Conservation (phyloP, 2,888 invertebrate species). For the Eupelmus urozonus region DNA sequence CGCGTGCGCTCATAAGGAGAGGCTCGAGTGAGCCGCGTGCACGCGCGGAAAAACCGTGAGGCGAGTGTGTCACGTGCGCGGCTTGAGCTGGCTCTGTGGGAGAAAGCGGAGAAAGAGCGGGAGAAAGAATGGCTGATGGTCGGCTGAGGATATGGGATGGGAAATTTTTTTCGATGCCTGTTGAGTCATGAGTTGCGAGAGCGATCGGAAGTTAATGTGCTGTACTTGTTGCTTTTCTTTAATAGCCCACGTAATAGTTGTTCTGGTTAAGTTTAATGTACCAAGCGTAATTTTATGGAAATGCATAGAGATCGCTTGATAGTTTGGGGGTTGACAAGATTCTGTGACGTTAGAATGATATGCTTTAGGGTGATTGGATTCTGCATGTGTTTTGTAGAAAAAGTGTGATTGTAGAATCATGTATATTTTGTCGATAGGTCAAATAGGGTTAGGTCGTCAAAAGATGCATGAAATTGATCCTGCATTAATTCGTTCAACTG, state of each 20-base stretch:
- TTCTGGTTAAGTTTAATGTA: background rate
- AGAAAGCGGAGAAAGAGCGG: background rate
- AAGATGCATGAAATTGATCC: too few species aligned
- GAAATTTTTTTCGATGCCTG: slow-evolving; percentile 12
- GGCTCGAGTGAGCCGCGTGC: background rate
- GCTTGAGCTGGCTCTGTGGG: background rate
- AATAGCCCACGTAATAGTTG: background rate
- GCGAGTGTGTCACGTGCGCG: slow-evolving; percentile 16
- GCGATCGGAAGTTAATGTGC: background rate
- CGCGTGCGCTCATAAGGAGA: background rate
- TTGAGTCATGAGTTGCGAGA: background rate
- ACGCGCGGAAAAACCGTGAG: slow-evolving; percentile 25
- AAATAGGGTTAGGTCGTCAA: too few species aligned
- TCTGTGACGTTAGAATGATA: background rate
- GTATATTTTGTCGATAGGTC: too few species aligned
- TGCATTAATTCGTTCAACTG: too few species aligned
- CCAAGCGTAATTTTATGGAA: background rate
- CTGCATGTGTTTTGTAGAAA: too few species aligned
- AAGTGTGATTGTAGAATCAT: too few species aligned
- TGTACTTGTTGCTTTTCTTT: slow-evolving; percentile 19
- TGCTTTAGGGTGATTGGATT: background rate
- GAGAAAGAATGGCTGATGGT: slow-evolving; percentile 14
- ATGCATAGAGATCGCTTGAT: background rate
- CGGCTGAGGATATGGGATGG: background rate
- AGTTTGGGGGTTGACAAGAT: background rate